Percentiles rank a stretch among this genome's conserved stretches.
phyloP scores from a whole-genome alignment of 2,797 vertebrate genomes.

The Intellagama lesueurii region DNA sequence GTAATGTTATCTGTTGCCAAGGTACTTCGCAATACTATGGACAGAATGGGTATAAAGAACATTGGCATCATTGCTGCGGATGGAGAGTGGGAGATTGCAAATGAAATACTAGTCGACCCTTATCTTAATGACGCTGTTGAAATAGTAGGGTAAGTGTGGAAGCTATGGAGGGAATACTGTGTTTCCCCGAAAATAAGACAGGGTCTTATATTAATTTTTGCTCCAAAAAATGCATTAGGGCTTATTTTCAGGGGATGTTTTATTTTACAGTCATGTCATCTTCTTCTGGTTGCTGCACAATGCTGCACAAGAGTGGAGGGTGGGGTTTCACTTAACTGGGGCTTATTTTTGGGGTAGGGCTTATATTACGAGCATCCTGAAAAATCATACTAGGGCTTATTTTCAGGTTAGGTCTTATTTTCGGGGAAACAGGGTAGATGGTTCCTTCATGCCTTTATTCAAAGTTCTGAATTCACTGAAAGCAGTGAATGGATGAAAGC shows the following conservation, averaged over 20 bases:
- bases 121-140: slow-evolving; percentile 85
- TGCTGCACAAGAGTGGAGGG: no score
- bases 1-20: slow-evolving; percentile 81
- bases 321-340: no score
- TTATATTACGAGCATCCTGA: no score
- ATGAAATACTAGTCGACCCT: slow-evolving; percentile 81
- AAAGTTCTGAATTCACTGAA: not conserved
- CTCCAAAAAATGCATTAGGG: no score
- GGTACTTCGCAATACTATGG: slow-evolving; percentile 87
- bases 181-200: no score
- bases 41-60: slow-evolving; percentile 82
- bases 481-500: not conserved
- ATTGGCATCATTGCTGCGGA: slow-evolving; percentile 89
- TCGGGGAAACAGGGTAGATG: not conserved
- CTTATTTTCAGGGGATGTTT: no score
- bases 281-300: no score
- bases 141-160: slow-evolving; percentile 88
- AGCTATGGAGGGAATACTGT: slow-evolving; percentile 37
- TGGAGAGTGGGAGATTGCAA: slow-evolving; percentile 85
- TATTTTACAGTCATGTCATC: no score
- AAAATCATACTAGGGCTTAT: no score
- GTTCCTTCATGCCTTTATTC: slow-evolving; percentile 3
- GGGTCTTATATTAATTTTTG: no score
- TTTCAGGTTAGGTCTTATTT: no score
- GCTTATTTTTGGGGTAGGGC: no score